These are phyloP conservation scores for Chiroxiphia lanceolata DNA, from an alignment of 2,797 vertebrate genomes.

Conservation along the genomic window DNA sequence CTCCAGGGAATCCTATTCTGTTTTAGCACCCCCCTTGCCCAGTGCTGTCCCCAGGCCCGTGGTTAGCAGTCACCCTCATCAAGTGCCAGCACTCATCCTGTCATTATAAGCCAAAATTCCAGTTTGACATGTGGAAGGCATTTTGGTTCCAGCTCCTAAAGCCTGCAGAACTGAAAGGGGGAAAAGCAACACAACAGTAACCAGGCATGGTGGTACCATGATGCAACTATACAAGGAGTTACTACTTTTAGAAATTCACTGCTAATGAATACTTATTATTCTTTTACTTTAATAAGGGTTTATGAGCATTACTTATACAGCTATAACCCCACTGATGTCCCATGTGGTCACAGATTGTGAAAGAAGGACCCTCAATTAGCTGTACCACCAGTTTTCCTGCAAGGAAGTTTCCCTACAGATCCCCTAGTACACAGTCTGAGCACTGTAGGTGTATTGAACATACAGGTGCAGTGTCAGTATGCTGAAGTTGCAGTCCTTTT, in stretches of 20 bases:
- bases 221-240: background rate
- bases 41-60: background rate
- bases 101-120: background rate
- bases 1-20: background rate
- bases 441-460: no score
- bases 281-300: background rate
- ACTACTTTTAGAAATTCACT: background rate
- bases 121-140: background rate
- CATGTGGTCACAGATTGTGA: background rate
- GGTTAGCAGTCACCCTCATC: background rate
- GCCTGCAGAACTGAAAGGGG: background rate
- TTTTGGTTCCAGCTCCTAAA: background rate
- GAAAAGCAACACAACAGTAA: background rate
- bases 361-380: background rate
- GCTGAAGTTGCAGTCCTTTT: accelerated
- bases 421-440: background rate
- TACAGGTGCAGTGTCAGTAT: accelerated
- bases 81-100: background rate
- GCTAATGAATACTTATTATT: background rate
- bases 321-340: background rate
- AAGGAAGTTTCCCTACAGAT: background rate
- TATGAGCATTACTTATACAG: background rate
- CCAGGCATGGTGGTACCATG: background rate
- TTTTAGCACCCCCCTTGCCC: background rate
- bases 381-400: background rate